phyloP scores from a whole-genome alignment of 2,113 vertebrate genomes.

The Pseudois nayaur region DNA sequence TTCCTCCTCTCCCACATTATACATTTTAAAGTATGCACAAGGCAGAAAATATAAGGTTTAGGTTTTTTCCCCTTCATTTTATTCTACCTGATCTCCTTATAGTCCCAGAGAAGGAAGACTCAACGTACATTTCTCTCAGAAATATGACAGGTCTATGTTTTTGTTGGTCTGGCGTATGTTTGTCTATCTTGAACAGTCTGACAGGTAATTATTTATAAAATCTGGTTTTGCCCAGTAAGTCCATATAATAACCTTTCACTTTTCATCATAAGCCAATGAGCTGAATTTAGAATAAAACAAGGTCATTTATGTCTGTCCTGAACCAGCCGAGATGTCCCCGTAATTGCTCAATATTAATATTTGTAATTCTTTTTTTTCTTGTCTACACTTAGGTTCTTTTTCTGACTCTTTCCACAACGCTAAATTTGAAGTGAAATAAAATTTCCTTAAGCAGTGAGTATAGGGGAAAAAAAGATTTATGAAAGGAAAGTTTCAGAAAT shows the following conservation, averaged over 20 bases:
- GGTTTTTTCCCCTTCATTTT: conserved; percentile 69
- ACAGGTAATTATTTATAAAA: conserved; percentile 91
- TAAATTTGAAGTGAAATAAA: conserved; percentile 53
- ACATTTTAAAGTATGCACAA: conserved; percentile 79
- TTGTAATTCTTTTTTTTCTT: conserved; percentile 54
- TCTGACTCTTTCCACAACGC: conserved; percentile 46
- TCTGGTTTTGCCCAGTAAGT: conserved; percentile 83
- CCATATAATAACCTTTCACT: conserved; percentile 84
- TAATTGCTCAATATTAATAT: conserved; percentile 66
- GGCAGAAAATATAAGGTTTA: conserved; percentile 69
- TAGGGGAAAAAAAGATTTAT: neutral
- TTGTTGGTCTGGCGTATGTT: conserved; percentile 86
- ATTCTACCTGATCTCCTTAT: conserved; percentile 80
- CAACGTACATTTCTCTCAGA: conserved; percentile 84
- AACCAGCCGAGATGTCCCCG: conserved; percentile 69
- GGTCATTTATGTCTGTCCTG: conserved; percentile 77
- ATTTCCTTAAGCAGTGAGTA: neutral
- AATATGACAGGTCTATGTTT: conserved; percentile 86
- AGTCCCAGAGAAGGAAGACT: conserved; percentile 84
- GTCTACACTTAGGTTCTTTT: conserved; percentile 48
- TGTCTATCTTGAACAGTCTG: conserved; percentile 86
- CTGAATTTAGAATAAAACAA: conserved; percentile 80
- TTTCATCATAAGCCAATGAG: conserved; percentile 76
- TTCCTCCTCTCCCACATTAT: conserved; percentile 77
- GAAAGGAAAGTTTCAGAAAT: conserved; percentile 30